Evolutionary conservation across 37 sponge, comb jelly and placozoan genomes (phyloP).

Genomic region (Dysidea cf. avara): DNA sequence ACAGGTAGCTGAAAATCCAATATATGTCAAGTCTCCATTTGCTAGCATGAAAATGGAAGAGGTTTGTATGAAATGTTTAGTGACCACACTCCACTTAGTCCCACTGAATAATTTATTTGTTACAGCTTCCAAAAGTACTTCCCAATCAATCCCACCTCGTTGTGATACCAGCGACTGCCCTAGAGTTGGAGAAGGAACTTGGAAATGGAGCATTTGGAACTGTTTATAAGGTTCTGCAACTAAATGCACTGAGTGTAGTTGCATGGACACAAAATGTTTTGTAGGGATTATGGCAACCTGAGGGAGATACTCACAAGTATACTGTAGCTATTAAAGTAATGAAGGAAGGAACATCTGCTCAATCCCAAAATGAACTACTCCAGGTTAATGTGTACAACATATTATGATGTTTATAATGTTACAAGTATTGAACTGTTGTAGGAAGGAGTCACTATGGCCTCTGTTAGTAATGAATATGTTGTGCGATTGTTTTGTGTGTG

Average conservation of each 20-base stretch:
- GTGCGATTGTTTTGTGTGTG: constrained; percentile 82
- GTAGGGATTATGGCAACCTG: constrained; percentile 81
- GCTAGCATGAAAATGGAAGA: no score
- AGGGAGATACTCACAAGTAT: constrained; percentile 41
- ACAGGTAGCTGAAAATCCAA: no score
- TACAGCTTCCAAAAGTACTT: no score
- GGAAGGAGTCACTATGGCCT: constrained; percentile 90
- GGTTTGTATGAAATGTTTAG: no score
- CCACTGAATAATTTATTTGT: no score
- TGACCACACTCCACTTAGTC: no score
- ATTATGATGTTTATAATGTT: no score
- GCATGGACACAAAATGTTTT: neutral
- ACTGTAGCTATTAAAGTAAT: constrained; percentile 89
- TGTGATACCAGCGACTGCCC: no score
- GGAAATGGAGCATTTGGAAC: no score
- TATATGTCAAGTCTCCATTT: no score
- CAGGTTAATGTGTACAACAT: constrained; percentile 31
- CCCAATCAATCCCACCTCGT: no score
- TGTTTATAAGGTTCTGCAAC: constrained; percentile 82
- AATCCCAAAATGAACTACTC: constrained; percentile 70
- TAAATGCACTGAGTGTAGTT: neutral
- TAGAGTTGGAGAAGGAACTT: no score
- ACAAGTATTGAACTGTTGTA: constrained; percentile 12
- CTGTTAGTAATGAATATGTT: constrained; percentile 81
- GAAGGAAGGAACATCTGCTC: constrained; percentile 59